A percentile compares a stretch with the other conserved stretches of the same genome.
Evolutionary conservation across 2,113 vertebrate species (phyloP).

Genomic region (Corythornis madagascariensis): DNA sequence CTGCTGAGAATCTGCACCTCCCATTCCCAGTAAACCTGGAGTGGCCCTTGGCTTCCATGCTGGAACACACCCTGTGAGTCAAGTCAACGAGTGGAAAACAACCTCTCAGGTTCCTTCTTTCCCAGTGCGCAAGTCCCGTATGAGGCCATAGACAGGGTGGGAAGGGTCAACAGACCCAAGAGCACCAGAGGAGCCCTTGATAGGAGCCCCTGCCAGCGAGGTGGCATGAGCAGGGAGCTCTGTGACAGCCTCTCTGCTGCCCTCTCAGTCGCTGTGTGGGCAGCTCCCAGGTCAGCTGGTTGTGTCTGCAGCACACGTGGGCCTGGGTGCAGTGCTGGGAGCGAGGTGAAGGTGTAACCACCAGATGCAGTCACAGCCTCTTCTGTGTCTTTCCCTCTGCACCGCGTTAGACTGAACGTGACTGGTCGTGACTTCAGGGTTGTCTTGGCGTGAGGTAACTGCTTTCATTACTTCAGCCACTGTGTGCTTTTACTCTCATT

Average conservation of each 20-base stretch:
- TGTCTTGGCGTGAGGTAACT: background rate
- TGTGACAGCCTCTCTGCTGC: rapidly evolving
- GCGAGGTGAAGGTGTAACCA: background rate
- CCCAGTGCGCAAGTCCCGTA: background rate
- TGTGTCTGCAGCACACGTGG: background rate
- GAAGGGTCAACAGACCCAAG: background rate
- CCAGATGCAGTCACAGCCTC: background rate
- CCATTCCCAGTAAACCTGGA: slow-evolving; percentile 33
- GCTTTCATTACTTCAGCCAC: background rate
- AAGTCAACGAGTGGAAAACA: background rate
- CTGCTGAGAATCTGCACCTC: slow-evolving; percentile 14
- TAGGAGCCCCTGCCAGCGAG: background rate
- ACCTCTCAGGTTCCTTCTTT: background rate
- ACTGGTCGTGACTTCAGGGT: rapidly evolving
- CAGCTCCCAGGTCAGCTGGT: rapidly evolving
- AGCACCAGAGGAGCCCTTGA: background rate
- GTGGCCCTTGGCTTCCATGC: slow-evolving; percentile 2
- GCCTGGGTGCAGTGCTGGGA: background rate
- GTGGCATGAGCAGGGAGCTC: background rate
- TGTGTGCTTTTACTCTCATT: background rate
- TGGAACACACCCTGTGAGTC: slow-evolving; percentile 4
- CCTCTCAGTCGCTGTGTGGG: rapidly evolving
- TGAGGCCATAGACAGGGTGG: background rate
- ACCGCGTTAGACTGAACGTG: rapidly evolving
- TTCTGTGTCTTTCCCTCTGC: background rate